phyloP scores from a whole-genome alignment of 2,888 invertebrate species.

The Thera britannica region DNA sequence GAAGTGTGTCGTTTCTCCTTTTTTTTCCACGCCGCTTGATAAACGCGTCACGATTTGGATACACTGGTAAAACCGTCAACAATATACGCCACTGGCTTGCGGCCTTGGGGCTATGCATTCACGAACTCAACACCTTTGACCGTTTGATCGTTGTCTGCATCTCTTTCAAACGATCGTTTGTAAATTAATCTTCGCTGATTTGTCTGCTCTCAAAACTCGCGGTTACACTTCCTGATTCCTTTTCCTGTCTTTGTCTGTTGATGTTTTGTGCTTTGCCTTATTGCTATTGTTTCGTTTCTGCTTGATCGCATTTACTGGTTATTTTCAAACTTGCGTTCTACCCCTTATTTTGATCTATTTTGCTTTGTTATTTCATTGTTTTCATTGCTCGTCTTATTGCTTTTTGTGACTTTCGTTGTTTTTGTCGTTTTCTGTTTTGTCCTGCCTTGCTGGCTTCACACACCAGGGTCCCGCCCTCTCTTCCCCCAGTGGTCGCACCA shows the following conservation, averaged over 20 bases:
- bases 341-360: constrained; percentile 3
- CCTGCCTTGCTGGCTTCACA: constrained; percentile 21
- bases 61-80: constrained; percentile 81
- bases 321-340: constrained; percentile 2
- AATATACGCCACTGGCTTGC: constrained; percentile 41
- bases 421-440: constrained; percentile 16
- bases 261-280: constrained; percentile 13
- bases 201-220: constrained; percentile 28
- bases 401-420: constrained; percentile 8
- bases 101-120: constrained; percentile 57
- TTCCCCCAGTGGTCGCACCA: constrained; percentile 98
- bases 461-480: constrained; percentile 89
- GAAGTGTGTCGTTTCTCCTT: constrained; percentile 82
- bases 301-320: constrained; percentile 9
- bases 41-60: constrained; percentile 79
- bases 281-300: constrained; percentile 19
- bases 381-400: constrained; percentile 1
- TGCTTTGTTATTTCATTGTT: constrained; percentile 2
- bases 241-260: constrained; percentile 13
- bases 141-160: constrained; percentile 43
- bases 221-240: constrained; percentile 30
- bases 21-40: constrained; percentile 83
- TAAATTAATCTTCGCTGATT: constrained; percentile 18
- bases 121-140: constrained; percentile 44
- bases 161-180: constrained; percentile 42